phyloP scores from a whole-genome alignment of 2,888 invertebrate genomes.

The Acrobasis consociella region DNA sequence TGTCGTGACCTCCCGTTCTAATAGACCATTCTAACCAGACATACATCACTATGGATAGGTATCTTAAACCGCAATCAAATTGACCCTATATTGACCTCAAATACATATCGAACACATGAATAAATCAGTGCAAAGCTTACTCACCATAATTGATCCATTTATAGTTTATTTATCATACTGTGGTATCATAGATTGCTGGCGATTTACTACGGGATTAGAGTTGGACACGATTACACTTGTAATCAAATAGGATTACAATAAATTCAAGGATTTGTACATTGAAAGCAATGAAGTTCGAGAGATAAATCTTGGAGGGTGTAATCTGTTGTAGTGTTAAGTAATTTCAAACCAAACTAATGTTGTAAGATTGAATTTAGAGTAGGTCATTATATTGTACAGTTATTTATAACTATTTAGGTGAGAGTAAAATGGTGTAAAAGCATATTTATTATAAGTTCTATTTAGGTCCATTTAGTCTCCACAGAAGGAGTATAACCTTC shows the following conservation, averaged over 20 bases:
- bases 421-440: too few relatives aligned
- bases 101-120: neutral
- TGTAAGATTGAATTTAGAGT: neutral
- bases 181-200: neutral
- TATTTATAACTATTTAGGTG: too few relatives aligned
- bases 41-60: too few relatives aligned
- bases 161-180: neutral
- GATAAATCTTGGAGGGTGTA: neutral
- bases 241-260: constrained; percentile 3
- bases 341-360: neutral
- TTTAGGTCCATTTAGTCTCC: too few relatives aligned
- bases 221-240: neutral
- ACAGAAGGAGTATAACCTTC: too few relatives aligned
- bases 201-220: constrained; percentile 10
- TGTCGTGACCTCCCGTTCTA: too few relatives aligned
- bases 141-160: neutral
- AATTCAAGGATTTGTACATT: constrained; percentile 4
- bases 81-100: too few relatives aligned
- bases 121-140: neutral
- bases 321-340: neutral
- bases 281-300: neutral
- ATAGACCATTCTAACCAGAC: too few relatives aligned
- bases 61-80: too few relatives aligned
- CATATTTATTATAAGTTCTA: too few relatives aligned
- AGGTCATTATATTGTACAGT: too few relatives aligned